phyloP scores from a whole-genome alignment of 2,888 invertebrate species.

The Zaprionus lineosus region DNA sequence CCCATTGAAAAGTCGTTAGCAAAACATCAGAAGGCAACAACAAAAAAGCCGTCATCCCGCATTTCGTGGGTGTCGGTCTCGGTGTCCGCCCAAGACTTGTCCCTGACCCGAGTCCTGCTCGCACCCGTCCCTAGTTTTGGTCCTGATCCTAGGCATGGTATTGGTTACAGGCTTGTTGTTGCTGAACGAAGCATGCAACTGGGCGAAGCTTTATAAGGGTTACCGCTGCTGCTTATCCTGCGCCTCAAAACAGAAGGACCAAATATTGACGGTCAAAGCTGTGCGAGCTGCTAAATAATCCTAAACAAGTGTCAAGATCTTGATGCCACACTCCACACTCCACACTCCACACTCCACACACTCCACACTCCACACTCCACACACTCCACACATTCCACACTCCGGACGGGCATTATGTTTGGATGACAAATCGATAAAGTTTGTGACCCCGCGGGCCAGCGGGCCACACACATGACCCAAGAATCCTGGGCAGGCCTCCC shows the following conservation, averaged over 20 bases:
- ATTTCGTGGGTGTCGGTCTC: conserved; percentile 23
- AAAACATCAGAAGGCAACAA: conserved; percentile 68
- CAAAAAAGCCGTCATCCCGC: conserved; percentile 7
- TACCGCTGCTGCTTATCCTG: not conserved
- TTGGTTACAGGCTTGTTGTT: not conserved
- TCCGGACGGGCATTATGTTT: too few species aligned
- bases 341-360: too few species aligned
- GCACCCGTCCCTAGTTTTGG: not conserved
- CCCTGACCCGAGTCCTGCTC: not conserved
- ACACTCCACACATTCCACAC: too few species aligned
- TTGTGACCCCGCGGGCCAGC: too few species aligned
- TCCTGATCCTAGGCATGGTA: not conserved
- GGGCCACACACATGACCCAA: too few species aligned
- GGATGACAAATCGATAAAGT: too few species aligned
- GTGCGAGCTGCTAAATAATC: conserved; percentile 6
- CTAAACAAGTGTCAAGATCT: not conserved
- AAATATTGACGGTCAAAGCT: conserved; percentile 31
- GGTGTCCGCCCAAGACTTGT: too few species aligned
- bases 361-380: too few species aligned
- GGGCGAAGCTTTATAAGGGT: too few species aligned
- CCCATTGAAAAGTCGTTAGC: conserved; percentile 77
- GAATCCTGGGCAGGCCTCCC: too few species aligned
- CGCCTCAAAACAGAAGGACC: not conserved
- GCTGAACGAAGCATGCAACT: too few species aligned
- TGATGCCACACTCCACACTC: too few species aligned